Evolutionary conservation across 1,140 invertebrate species (phyloP), one percentile per base, ranked within the genome.

Genomic region (Achatina immaculata): DNA sequence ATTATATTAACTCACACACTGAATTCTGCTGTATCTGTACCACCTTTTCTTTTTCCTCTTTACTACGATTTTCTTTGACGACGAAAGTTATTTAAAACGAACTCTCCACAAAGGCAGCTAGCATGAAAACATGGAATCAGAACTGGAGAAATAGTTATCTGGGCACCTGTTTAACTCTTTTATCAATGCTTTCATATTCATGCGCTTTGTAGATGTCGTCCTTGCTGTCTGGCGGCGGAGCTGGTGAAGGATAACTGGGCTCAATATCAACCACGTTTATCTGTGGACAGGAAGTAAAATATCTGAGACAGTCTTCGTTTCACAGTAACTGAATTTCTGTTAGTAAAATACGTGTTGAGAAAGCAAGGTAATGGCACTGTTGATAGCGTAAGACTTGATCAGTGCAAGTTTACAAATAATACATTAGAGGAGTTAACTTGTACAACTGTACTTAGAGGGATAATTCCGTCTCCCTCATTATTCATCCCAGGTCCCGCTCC

Each of bases 141-240:
- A n/a, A n/a, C n/a, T n/a, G n/a, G n/a, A n/a, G n/a, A n/a, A n/a
- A n/a, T n/a, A n/a, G n/a, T n/a, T n/a, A n/a, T n/a, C n/a, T n/a
- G n/a, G n/a, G n/a, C n/a, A 78, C 76, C 76, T 78, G 76, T 48
- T 58, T 78, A 14, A 68, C 76, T 48, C 38, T 66, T 4, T 36
- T 31, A 48, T 78, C 76, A 31, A 78, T 68, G 42, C 1, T 34
- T 6, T 11, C 31, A 42, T 45, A 78, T 38, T 78, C 76, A 1
- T 58, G 38, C 0, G 42, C 1, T 48, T 24, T 78, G 76, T 45
- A 78, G 43, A 78, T 43, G 62, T 78, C 76, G 7, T 68, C 65
- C 45, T 78, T 78, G 40, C 9, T 45, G 62, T 43, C 45, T 43
- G 40, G 40, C 4, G 75, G 55, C 3, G 76, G 76, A 9, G 21